These are phyloP conservation scores for Lanistes nyassanus DNA, from an alignment of 1,140 invertebrate species.

Conservation along the genomic window DNA sequence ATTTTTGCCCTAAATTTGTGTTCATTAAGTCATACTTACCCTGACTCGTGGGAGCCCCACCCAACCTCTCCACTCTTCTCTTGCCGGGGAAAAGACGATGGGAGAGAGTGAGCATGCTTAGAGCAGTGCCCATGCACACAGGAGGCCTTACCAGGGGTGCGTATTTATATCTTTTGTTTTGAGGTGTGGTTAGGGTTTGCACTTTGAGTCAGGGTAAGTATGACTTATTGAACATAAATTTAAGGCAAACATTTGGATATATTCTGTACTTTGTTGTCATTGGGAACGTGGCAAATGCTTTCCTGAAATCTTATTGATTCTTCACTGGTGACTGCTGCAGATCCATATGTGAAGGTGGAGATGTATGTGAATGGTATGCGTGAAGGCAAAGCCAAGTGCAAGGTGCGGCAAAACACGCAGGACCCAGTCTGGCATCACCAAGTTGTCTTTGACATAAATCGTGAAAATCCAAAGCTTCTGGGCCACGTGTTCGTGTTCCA, in stretches of 20 bases:
- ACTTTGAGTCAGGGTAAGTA: no score
- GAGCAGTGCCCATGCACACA: no score
- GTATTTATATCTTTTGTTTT: no score
- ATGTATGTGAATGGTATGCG: slow-evolving; percentile 63
- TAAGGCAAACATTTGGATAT: not conserved
- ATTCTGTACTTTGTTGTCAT: not conserved
- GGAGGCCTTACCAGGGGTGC: no score
- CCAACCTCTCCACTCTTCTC: no score
- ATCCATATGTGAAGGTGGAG: slow-evolving; percentile 63
- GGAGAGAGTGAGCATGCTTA: no score
- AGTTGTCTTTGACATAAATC: slow-evolving; percentile 60
- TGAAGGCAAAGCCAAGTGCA: slow-evolving; percentile 60
- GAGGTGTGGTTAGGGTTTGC: no score
- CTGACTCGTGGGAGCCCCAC: no score
- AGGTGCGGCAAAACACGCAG: slow-evolving; percentile 59
- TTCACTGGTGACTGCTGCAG: slow-evolving; percentile 25
- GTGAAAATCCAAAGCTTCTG: slow-evolving; percentile 61
- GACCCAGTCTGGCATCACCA: slow-evolving; percentile 62
- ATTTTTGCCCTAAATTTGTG: no score
- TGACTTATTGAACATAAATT: no score
- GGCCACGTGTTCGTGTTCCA: slow-evolving; percentile 62
- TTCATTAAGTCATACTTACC: no score
- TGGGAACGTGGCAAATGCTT: not conserved
- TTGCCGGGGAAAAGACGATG: no score
- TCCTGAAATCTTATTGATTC: not conserved